Conservation (phyloP, 2,797 vertebrate species). For the Enteromius anoplus region DNA sequence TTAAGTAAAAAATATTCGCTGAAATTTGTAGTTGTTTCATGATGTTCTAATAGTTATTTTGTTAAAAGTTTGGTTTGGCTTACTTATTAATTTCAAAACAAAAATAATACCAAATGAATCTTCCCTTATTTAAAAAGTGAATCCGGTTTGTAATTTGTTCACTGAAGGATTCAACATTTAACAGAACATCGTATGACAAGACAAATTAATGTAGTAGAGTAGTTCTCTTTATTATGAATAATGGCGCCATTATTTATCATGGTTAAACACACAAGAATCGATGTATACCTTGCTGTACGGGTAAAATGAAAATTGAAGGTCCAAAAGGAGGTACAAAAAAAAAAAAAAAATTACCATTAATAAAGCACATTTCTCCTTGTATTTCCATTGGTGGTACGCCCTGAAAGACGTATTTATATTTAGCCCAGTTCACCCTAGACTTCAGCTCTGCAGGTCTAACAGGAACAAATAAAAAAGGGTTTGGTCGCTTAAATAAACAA, state of each 20-base stretch:
- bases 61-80: neutral
- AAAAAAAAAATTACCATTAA: constrained; percentile 41
- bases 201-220: constrained; percentile 1
- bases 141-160: neutral
- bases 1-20: neutral
- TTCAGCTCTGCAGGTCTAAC: constrained; percentile 51
- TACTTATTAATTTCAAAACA: neutral
- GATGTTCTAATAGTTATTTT: neutral
- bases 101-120: neutral
- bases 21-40: neutral
- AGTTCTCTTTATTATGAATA: constrained; percentile 55
- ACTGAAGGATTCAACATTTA: neutral
- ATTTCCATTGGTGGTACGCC: neutral
- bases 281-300: constrained; percentile 35
- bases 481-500: constrained; percentile 79
- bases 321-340: constrained; percentile 39
- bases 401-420: constrained; percentile 2
- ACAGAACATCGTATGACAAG: neutral
- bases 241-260: constrained; percentile 36
- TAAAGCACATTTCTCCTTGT: constrained; percentile 22
- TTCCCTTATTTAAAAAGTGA: neutral
- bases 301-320: constrained; percentile 23
- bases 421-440: neutral
- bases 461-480: constrained; percentile 76
- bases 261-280: constrained; percentile 39